Evolutionary conservation across 2,888 invertebrate species (phyloP), one percentile per base, ranked within the genome.

Genomic region (Tetragnatha montana): DNA sequence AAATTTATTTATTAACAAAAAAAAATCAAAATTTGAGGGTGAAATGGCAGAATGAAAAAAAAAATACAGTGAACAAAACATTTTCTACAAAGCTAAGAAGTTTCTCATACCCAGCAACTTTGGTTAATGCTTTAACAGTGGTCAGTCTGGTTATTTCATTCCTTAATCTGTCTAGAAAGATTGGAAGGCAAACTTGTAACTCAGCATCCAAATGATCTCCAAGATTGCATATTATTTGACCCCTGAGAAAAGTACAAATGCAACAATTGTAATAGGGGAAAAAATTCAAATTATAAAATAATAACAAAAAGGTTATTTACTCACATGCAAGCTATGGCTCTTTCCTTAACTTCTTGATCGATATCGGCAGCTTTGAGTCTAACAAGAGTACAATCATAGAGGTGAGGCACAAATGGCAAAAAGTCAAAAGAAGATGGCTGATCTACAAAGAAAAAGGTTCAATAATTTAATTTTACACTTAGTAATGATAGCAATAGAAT

Each of bases 281-380:
- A 14, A 75, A 75, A 75, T 3, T 75, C 0, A 49, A 17, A 49
- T 49, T 14, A 50, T 50, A 49, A 76, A 74, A 17, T 68, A 68
- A 4, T n/a, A 68, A 4, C 1, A 4, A 35, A 35, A 35, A 35
- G 35, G 35, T 35, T 35, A 35, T 35, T 35, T n/a, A 89, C 93
- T 92, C 92, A 93, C 96, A 98, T 97, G 92, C 99, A 98, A 0
- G 98, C 97, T 91, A 99, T 99, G 12, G 99, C 98, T 47, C 98
- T 95, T 93, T 99, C 99, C 94, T 99, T 99, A 0, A 99, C 99
- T 94, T 99, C 99, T 93, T 99, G 99, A 94, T 99, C 99, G 93
- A 99, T 98, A 93, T 99, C 99, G 0, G 98, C 97, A 60, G 99
- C 97, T 92, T 96, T 96, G 70, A 99, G 95, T 89, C 98, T 95